Evolutionary conservation across 2,888 invertebrate genomes (phyloP), one percentile per base, ranked within the genome.

Genomic region (Scaptomyza polygonia): DNA sequence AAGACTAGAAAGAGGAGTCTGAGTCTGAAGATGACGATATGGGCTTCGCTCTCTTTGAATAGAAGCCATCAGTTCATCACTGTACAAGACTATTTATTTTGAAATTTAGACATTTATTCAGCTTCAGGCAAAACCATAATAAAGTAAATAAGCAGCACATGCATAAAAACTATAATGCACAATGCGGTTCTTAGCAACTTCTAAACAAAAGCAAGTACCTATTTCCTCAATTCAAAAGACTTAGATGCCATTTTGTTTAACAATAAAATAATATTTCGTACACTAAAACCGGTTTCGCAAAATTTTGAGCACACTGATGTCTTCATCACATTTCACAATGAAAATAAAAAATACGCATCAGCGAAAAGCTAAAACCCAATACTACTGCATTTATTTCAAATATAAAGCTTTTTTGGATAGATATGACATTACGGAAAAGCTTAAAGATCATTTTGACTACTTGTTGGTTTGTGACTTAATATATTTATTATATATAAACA

Each of bases 241-340:
- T 29, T 7, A 16, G 8, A 18, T 47, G 3, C 21, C 12, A 12
- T 47, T 47, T 30, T 21, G 21, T 12, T 18, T 30, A 45, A 18
- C 8, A 30, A 16, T 5, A 8, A 12, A 30, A 16, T 7, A 30
- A 16, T 47, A 47, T 16, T 12, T 45, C 16, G 11, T 12, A 12
- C 9, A 16, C 16, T 21, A 3, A 51, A 29, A 34, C 34, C 14
- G 42, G 18, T 45, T 67, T 36, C 6, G 21, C 45, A 49, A n/a
- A 57, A 52, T 18, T 47, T 32, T 21, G 6, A 25, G 3, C 34
- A 25, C 49, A 49, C 36, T 36, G 32, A 54, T 51, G n/a, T n/a
- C n/a, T n/a, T n/a, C n/a, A 18, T 32, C 69, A 51, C 48, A 62
- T 56, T 49, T 63, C 47, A 70, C 71, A 69, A 69, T 68, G 43